Evolutionary conservation across 2,888 invertebrate species (phyloP).

Genomic region (Chesias legatella): DNA sequence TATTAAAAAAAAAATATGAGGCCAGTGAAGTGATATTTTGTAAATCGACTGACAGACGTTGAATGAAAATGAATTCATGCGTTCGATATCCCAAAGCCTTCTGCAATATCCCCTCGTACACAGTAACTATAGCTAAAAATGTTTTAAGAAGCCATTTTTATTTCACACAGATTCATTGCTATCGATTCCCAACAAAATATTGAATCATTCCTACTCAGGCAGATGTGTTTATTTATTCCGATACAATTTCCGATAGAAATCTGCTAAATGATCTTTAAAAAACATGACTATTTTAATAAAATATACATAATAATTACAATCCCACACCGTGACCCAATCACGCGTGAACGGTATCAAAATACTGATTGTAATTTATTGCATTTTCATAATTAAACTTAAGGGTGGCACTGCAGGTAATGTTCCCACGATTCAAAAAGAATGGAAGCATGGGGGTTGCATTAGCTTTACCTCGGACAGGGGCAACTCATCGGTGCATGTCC

Average conservation of each 20-base stretch:
- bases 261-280: slow-evolving; percentile 11
- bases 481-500: slow-evolving; percentile 52
- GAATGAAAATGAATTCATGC: too few relatives aligned
- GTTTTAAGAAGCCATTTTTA: too few relatives aligned
- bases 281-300: slow-evolving; percentile 16
- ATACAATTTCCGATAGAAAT: slow-evolving; percentile 6
- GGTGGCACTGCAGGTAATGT: slow-evolving; percentile 53
- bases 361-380: slow-evolving; percentile 74
- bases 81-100: too few relatives aligned
- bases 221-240: slow-evolving; percentile 1
- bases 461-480: slow-evolving; percentile 52
- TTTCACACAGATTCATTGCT: too few relatives aligned
- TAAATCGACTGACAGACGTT: not conserved
- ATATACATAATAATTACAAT: slow-evolving; percentile 27
- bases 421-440: slow-evolving; percentile 63
- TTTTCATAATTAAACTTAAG: slow-evolving; percentile 62
- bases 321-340: slow-evolving; percentile 55
- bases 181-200: too few relatives aligned
- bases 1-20: too few relatives aligned
- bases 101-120: too few relatives aligned
- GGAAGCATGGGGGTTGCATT: slow-evolving; percentile 53
- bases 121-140: too few relatives aligned
- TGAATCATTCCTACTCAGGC: not conserved
- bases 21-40: too few relatives aligned
- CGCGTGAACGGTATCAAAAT: slow-evolving; percentile 62